Base-by-base conservation (phyloP, 2,113 vertebrate species). In the Dicrurus megarhynchus region DNA sequence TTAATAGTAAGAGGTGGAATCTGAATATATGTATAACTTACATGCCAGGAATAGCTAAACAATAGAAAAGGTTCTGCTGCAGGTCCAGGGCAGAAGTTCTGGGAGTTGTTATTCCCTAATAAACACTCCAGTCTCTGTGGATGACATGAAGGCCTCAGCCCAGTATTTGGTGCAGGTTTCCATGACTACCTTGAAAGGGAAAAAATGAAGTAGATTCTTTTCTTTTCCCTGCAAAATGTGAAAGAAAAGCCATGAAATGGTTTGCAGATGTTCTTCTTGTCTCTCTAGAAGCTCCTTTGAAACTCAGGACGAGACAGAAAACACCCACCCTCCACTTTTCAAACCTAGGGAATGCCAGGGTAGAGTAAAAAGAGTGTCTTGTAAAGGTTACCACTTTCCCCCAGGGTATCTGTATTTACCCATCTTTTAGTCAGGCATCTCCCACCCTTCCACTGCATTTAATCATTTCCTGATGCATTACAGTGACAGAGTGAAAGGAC, bases 161-260 rank as follows among this genome's bases (percentile, higher is more conserved):
- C 91, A 83, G 42, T 42, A 81, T 84, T 82, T 83, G 46, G 67
- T 86, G 33, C 47, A 86, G 63, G 92, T 96, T 96, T 96, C 93
- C 75, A 95, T 96, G 89, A 52, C 87, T 85, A 93, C 81, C 55
- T 55, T 35, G 59, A 74, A 95, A 52, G 35, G 75, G 8, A 49
- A 91, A 91, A 89, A 91, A 89, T 55, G 19, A 85, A 96, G 79
- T 9, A 0, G 4, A 20, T 83, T 59, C 50, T 77, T 90, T 75
- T 81, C 32, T 80, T 94, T 86, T 74, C 71, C 42, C 52, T 75
- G 47, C 30, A 63, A 74, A 86, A 70, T 49, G 12, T 55, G 56
- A 59, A 63, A 64, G 68, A 33, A 71, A 85, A 37, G 22, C 61
- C 78, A 56, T 10, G 17, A 53, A 79, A 69, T 13, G 10, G 10